Evolutionary conservation across 2,888 invertebrate genomes (phyloP).

Genomic region (Epirrhoe alternata): DNA sequence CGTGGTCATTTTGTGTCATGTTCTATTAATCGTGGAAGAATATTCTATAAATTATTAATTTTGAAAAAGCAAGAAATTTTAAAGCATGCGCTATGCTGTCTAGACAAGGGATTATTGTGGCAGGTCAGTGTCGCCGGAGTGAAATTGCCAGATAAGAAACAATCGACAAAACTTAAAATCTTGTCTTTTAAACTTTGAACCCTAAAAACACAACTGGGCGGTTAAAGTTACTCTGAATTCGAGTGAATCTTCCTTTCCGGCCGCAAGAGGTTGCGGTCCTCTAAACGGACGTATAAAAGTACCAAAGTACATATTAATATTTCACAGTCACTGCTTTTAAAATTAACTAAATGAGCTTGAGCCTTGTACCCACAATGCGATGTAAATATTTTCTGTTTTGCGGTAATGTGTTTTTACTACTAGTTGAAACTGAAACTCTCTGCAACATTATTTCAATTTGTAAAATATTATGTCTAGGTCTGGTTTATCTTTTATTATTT

Average conservation of each 20-base stretch:
- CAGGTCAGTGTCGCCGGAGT: neutral
- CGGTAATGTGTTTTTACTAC: conserved; percentile 28
- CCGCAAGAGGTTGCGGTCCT: conserved; percentile 59
- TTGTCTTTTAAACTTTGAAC: conserved; percentile 9
- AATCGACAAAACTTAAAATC: neutral
- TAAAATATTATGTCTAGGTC: conserved; percentile 16
- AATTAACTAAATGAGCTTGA: conserved; percentile 41
- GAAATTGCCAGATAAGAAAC: neutral
- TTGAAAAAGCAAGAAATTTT: neutral
- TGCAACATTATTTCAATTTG: conserved; percentile 2
- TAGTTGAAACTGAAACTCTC: conserved; percentile 17
- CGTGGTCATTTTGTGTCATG: too few species aligned
- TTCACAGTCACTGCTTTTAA: conserved; percentile 47
- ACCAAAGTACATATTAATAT: conserved; percentile 48
- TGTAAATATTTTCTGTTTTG: conserved; percentile 29
- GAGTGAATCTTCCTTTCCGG: conserved; percentile 75
- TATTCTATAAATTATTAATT: neutral
- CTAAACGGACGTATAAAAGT: conserved; percentile 57
- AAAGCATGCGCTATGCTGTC: neutral
- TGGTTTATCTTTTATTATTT: conserved; percentile 9
- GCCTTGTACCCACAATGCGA: conserved; percentile 36
- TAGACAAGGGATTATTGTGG: neutral
- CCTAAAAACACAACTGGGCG: conserved; percentile 56
- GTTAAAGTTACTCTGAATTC: conserved; percentile 63
- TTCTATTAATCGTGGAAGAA: neutral